These are phyloP conservation scores for Mirounga angustirostris DNA, from an alignment of 2,113 vertebrate genomes.

Conservation along the genomic window DNA sequence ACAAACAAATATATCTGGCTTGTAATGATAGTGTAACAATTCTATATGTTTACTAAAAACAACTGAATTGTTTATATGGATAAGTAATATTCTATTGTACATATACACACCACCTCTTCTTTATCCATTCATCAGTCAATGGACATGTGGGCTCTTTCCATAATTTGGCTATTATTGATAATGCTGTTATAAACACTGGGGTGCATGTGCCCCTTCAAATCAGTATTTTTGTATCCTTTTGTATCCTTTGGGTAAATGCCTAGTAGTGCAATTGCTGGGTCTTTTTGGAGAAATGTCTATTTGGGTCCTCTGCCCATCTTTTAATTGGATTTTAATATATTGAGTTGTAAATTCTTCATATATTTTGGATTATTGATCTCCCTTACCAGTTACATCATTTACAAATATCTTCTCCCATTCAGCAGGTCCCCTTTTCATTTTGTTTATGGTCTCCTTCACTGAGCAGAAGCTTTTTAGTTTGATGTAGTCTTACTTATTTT, in stretches of 20 bases:
- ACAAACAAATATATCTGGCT: background rate
- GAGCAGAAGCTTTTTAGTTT: background rate
- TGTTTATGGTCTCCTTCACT: background rate
- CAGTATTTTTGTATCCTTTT: too few species aligned
- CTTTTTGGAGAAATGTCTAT: background rate
- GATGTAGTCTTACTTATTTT: background rate
- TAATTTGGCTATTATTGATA: too few species aligned
- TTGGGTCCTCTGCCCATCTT: background rate
- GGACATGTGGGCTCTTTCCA: too few species aligned
- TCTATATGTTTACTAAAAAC: constrained; percentile 20
- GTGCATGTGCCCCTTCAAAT: too few species aligned
- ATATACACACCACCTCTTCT: too few species aligned
- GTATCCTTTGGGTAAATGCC: too few species aligned
- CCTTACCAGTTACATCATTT: background rate
- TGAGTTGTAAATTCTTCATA: background rate
- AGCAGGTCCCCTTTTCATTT: background rate
- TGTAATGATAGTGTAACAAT: background rate
- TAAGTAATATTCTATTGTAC: too few species aligned
- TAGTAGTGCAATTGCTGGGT: background rate
- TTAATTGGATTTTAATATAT: background rate
- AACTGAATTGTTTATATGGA: background rate
- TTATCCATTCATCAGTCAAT: too few species aligned
- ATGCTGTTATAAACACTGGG: too few species aligned
- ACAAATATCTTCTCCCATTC: background rate
- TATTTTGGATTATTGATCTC: background rate